phyloP scores from a whole-genome alignment of 2,888 invertebrate species.

The Amphipoea oculea region DNA sequence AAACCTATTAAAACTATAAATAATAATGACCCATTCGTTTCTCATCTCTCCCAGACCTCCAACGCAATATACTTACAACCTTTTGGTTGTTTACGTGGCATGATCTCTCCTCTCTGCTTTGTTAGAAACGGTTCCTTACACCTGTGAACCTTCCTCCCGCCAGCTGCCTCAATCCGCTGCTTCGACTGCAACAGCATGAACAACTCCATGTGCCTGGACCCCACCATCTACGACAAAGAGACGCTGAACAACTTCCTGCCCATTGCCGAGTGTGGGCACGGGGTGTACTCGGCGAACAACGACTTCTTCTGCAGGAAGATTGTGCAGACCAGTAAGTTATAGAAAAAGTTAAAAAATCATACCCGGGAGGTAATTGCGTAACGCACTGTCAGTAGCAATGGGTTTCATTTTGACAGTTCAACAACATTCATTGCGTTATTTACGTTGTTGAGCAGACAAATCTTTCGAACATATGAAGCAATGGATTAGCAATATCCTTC shows the following conservation, averaged over 20 bases:
- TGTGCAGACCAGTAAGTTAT: constrained; percentile 91
- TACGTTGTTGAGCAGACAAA: no score
- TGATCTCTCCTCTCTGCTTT: neutral
- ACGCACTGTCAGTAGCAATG: no score
- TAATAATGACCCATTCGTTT: neutral
- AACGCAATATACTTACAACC: neutral
- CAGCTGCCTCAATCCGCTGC: constrained; percentile 91
- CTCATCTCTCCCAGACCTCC: neutral
- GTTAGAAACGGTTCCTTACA: neutral
- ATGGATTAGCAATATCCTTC: no score
- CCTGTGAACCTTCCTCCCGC: neutral
- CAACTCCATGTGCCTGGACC: constrained; percentile 92
- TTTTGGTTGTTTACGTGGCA: neutral
- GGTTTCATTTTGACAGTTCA: no score
- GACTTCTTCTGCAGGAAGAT: constrained; percentile 93
- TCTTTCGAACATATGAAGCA: no score
- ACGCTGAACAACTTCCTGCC: constrained; percentile 82
- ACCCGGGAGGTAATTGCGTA: no score
- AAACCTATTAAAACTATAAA: no score
- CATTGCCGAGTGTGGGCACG: constrained; percentile 83
- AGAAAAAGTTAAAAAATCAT: neutral
- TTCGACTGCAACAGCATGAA: constrained; percentile 94
- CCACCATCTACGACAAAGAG: constrained; percentile 86
- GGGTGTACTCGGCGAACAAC: constrained; percentile 70
- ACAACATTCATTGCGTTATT: no score